phyloP scores from a whole-genome alignment of 2,113 vertebrate genomes.

The Nesogale talazaci region DNA sequence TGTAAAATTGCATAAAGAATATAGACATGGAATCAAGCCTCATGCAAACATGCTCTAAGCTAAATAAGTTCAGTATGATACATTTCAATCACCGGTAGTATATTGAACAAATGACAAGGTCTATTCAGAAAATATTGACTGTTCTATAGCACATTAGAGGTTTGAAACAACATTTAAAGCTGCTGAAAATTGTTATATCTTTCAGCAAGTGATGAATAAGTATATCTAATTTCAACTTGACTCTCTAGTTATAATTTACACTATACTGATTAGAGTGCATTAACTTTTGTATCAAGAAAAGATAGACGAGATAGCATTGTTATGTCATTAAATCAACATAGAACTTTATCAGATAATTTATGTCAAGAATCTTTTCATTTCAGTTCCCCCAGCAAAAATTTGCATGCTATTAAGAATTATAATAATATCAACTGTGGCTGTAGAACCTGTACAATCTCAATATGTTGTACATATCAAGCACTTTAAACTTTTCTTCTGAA shows the following conservation, averaged over 20 bases:
- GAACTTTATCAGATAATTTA: background rate
- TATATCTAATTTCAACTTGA: conserved; percentile 27
- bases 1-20: too few species aligned
- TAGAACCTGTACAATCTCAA: too few species aligned
- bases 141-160: background rate
- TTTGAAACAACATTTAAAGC: background rate
- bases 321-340: background rate
- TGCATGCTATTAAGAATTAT: background rate
- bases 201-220: conserved; percentile 41
- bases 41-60: background rate
- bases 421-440: background rate
- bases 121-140: background rate
- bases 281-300: background rate
- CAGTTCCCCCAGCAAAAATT: background rate
- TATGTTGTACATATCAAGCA: too few species aligned
- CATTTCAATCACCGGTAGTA: background rate
- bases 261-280: conserved; percentile 2
- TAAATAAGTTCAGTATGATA: background rate
- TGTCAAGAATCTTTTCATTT: conserved; percentile 3
- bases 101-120: background rate
- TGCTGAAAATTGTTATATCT: conserved; percentile 37
- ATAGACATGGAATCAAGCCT: too few species aligned
- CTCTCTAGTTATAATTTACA: conserved; percentile 53
- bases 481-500: too few species aligned
- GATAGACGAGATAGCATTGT: conserved; percentile 21